Conservation (phyloP, 37 sponge, comb jelly and placozoan species). For the Ephydatia muelleri region DNA sequence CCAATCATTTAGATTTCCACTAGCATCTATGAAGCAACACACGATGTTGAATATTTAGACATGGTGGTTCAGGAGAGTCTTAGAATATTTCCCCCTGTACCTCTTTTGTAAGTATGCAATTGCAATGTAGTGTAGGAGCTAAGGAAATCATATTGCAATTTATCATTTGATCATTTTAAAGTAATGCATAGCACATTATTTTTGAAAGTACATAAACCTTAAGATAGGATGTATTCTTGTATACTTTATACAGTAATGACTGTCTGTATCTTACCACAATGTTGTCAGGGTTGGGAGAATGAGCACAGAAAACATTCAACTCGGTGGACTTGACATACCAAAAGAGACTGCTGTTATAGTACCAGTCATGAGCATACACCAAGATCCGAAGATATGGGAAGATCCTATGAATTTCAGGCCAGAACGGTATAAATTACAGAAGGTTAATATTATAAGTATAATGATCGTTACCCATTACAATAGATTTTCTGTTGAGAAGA, state of each 20-base stretch:
- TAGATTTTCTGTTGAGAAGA: slow-evolving; percentile 72
- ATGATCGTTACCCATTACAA: background rate
- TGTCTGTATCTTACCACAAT: no score
- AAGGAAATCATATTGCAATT: no score
- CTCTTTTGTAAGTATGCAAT: background rate
- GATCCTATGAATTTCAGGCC: slow-evolving; percentile 80
- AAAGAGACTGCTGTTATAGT: slow-evolving; percentile 28
- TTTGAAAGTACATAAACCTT: no score
- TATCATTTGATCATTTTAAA: no score
- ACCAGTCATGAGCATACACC: slow-evolving; percentile 57
- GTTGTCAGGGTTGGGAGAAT: background rate
- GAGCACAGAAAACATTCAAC: background rate
- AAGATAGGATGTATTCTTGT: no score
- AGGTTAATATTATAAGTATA: background rate
- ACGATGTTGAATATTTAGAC: slow-evolving; percentile 72
- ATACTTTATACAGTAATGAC: no score
- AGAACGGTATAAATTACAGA: slow-evolving; percentile 49
- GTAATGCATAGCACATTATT: no score
- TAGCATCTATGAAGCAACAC: slow-evolving; percentile 60
- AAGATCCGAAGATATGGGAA: slow-evolving; percentile 71
- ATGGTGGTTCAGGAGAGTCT: slow-evolving; percentile 77
- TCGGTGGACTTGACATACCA: slow-evolving; percentile 25
- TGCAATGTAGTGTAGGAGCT: no score
- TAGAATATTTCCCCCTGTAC: slow-evolving; percentile 71
- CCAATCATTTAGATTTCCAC: no score